phyloP scores from a whole-genome alignment of 2,888 invertebrate species.

The Drosophila diplacantha region DNA sequence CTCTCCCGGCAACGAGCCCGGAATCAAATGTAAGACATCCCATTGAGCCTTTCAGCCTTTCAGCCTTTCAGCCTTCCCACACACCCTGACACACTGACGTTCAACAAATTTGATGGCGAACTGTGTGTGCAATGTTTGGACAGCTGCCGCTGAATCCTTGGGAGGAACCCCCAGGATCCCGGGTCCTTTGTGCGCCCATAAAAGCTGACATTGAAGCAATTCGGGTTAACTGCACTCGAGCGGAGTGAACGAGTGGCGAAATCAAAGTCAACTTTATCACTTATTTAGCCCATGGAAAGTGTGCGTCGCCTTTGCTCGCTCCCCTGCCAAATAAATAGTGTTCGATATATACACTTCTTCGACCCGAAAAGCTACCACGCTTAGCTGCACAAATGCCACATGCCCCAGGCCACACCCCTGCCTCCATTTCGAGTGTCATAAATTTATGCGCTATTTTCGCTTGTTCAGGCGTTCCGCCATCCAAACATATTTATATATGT shows the following conservation, averaged over 20 bases:
- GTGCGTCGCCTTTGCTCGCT: constrained; percentile 29
- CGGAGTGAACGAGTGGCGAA: constrained; percentile 47
- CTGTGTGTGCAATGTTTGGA: constrained; percentile 37
- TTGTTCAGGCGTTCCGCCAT: constrained; percentile 25
- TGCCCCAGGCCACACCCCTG: constrained; percentile 32
- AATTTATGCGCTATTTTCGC: constrained; percentile 56
- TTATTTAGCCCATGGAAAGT: constrained; percentile 59
- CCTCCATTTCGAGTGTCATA: constrained; percentile 38
- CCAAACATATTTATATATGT: constrained; percentile 11
- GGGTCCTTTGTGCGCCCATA: constrained; percentile 43
- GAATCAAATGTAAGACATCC: constrained; percentile 34
- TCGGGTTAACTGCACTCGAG: constrained; percentile 41
- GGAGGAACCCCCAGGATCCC: constrained; percentile 18
- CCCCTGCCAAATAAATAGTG: constrained; percentile 54
- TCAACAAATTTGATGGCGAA: constrained; percentile 18
- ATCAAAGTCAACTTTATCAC: constrained; percentile 69
- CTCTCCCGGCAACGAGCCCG: constrained; percentile 12
- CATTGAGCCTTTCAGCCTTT: constrained; percentile 29
- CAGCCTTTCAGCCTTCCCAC: constrained; percentile 25
- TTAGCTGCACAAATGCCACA: constrained; percentile 58
- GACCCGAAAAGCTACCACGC: constrained; percentile 46
- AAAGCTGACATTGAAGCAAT: constrained; percentile 63
- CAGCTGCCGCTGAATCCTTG: constrained; percentile 35
- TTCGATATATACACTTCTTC: constrained; percentile 39
- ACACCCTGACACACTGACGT: constrained; percentile 4